Evolutionary conservation across 2,888 invertebrate genomes (phyloP), one percentile per base, ranked within the genome.

Genomic region (Dasypogon diadema): DNA sequence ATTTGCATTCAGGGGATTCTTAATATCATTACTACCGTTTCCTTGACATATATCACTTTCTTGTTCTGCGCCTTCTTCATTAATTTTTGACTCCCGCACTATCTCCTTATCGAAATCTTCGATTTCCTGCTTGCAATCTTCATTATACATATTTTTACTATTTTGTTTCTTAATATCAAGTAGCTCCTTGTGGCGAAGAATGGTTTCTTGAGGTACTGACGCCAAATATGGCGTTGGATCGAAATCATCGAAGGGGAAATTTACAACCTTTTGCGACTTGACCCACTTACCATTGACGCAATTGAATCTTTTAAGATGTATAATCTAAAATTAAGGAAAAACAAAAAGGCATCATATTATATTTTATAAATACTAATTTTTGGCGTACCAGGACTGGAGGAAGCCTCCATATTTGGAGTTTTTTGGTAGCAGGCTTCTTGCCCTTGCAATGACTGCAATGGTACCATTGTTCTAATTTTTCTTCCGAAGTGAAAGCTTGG

Each of bases 251-350:
- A 93, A 91, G 0, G 96, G 96, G 84, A 96, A 96, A 83, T 95
- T 93, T 0, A 97, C 96, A 22, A 94, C 94, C 84, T 96, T 97
- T 83, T 96, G 96, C 0, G 96, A 97, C 84, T 97, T 97, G 22
- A 97, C 94, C 97, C 97, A 97, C 82, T 95, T 92, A 83, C 91
- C 93, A 86, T 95, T 94, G 73, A 95, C 92, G 84, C 91, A 95
- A 84, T 97, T 96, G 87, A 97, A 97, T 1, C 97, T 91, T 85
- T 97, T 97, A 79, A 97, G 87, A 84, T 97, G 97, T 72, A 97
- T 90, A 82, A 97, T 95, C 96, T 96, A 85, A 0, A 48, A 54
- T 42, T 14, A 46, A 46, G 58, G 42, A 42, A 42, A 12, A 30
- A 30, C 10, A 30, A 30, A 30, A 30, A 30, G 10, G 1, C 42